phyloP scores from a whole-genome alignment of 2,888 invertebrate species.

The Subacronicta megacephala region DNA sequence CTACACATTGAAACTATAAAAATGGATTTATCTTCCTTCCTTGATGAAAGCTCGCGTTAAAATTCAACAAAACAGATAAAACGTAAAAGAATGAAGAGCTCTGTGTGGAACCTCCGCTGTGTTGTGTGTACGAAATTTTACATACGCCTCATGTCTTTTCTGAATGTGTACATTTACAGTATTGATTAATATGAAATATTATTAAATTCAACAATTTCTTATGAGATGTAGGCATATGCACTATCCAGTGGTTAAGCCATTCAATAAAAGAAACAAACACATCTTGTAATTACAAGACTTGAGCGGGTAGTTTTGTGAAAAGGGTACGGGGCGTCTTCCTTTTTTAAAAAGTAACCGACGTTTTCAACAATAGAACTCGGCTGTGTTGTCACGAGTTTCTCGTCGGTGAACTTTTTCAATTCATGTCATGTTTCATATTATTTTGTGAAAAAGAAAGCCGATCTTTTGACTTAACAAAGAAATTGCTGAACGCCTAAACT shows the following conservation, averaged over 20 bases:
- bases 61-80: conserved; percentile 40
- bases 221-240: neutral
- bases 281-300: conserved; percentile 30
- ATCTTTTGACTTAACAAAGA: conserved; percentile 75
- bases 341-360: conserved; percentile 57
- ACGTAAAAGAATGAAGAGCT: conserved; percentile 27
- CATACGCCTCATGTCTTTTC: conserved; percentile 23
- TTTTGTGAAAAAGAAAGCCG: conserved; percentile 74
- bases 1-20: conserved; percentile 34
- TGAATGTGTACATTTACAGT: neutral
- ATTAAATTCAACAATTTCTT: no score
- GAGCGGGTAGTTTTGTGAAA: conserved; percentile 37
- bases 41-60: conserved; percentile 26
- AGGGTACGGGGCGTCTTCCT: conserved; percentile 30
- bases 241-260: conserved; percentile 3
- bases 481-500: conserved; percentile 70
- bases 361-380: conserved; percentile 65
- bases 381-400: conserved; percentile 67
- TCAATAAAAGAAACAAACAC: conserved; percentile 15
- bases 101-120: conserved; percentile 15
- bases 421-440: conserved; percentile 79
- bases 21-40: conserved; percentile 20
- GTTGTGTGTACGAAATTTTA: conserved; percentile 35
- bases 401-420: conserved; percentile 78
- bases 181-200: no score